Evolutionary conservation across 1,140 invertebrate genomes (phyloP).

Genomic region (Drosophila bocqueti): DNA sequence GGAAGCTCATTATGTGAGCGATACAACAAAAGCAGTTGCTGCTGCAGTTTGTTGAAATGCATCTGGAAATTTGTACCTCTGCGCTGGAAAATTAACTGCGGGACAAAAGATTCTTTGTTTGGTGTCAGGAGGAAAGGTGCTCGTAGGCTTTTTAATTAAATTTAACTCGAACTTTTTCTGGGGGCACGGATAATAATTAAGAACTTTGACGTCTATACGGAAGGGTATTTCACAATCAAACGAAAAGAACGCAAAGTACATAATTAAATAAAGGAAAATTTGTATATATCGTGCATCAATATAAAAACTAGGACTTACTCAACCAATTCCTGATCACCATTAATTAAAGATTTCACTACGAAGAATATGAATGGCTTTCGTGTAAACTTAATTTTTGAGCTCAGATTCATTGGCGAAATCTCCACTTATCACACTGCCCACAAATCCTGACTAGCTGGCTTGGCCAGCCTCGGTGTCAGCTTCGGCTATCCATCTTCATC

Average conservation of each 20-base stretch:
- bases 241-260: neutral
- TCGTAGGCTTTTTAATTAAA: conserved; percentile 38
- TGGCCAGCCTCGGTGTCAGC: conserved; percentile 34
- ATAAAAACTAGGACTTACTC: neutral
- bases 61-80: conserved; percentile 41
- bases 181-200: neutral
- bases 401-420: conserved; percentile 9
- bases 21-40: conserved; percentile 36
- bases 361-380: neutral
- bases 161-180: neutral
- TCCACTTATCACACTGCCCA: conserved; percentile 41
- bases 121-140: conserved; percentile 24
- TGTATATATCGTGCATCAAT: neutral
- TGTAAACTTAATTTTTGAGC: conserved; percentile 9
- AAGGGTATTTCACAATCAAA: neutral
- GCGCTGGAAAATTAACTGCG: conserved; percentile 37
- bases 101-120: conserved; percentile 47
- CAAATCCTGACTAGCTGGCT: conserved; percentile 33
- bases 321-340: neutral
- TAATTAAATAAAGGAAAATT: too few relatives aligned
- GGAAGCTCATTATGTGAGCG: conserved; percentile 51
- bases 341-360: neutral
- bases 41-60: conserved; percentile 36
- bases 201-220: neutral
- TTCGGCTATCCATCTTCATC: conserved; percentile 59